Percentiles rank a stretch among this genome's conserved stretches.
These are phyloP conservation scores for Setophaga kirtlandii DNA, from an alignment of 2,113 vertebrate species.

Conservation along the genomic window DNA sequence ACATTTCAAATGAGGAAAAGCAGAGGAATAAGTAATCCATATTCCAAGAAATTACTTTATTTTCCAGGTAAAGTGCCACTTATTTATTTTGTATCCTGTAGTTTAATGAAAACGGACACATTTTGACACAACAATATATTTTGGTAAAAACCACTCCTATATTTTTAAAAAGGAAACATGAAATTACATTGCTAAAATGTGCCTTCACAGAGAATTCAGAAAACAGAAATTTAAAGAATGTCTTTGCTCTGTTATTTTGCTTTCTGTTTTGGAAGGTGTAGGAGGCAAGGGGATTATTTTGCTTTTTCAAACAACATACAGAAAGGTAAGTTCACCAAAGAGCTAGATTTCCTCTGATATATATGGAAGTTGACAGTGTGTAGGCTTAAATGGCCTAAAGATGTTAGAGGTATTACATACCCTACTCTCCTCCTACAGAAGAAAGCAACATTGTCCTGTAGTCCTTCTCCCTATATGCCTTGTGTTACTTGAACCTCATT, in stretches of 20 bases:
- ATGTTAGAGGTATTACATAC: not conserved
- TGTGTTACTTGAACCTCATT: not conserved
- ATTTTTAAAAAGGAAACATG: not conserved
- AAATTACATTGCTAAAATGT: not conserved
- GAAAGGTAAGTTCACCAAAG: not conserved
- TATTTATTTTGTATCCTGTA: not conserved
- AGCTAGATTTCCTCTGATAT: not conserved
- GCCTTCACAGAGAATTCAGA: not conserved
- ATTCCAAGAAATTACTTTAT: not conserved
- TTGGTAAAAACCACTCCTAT: fast-evolving
- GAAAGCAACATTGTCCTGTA: not conserved
- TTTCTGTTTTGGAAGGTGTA: not conserved
- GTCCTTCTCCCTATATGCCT: not conserved
- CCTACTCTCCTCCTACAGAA: not conserved
- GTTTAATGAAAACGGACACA: not conserved
- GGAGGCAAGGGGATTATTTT: not conserved
- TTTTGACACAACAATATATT: not conserved
- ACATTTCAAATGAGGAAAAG: not conserved
- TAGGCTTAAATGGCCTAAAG: not conserved
- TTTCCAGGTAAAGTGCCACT: not conserved
- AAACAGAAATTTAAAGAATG: not conserved
- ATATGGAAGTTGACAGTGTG: not conserved
- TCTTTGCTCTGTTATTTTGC: not conserved
- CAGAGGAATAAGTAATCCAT: not conserved
- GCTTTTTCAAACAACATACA: not conserved